These are phyloP conservation scores for Melanotaenia boesemani DNA, from an alignment of 2,797 vertebrate genomes.

Conservation along the genomic window DNA sequence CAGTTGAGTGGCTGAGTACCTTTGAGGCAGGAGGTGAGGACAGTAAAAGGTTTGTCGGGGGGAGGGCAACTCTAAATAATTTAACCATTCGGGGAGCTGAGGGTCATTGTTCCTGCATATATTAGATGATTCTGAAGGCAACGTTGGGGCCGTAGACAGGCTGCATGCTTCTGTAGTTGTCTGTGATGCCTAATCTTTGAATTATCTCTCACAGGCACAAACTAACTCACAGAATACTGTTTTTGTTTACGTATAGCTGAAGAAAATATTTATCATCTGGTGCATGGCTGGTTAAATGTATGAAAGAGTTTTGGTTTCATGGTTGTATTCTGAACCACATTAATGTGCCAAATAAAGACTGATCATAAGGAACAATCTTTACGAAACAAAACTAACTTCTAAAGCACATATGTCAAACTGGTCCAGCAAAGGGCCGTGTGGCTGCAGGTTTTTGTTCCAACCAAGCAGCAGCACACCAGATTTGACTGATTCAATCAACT, in stretches of 20 bases:
- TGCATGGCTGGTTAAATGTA: neutral
- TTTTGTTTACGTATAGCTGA: neutral
- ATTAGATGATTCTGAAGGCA: slow-evolving; percentile 41
- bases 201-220: slow-evolving; percentile 14
- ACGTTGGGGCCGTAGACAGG: slow-evolving; percentile 12
- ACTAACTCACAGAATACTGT: slow-evolving; percentile 1
- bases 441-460: too few species aligned
- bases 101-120: slow-evolving; percentile 71
- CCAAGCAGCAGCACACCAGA: too few species aligned
- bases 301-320: neutral
- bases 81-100: slow-evolving; percentile 58
- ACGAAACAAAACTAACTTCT: slow-evolving; percentile 6
- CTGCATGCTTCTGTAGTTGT: slow-evolving; percentile 22
- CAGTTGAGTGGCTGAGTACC: slow-evolving; percentile 58
- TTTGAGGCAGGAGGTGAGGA: slow-evolving; percentile 64
- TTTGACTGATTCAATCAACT: too few species aligned
- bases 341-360: neutral
- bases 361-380: slow-evolving; percentile 8
- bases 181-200: slow-evolving; percentile 9
- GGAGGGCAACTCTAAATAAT: slow-evolving; percentile 73
- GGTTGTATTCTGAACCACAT: neutral
- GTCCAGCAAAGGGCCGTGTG: too few species aligned
- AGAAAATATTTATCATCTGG: neutral
- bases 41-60: slow-evolving; percentile 68
- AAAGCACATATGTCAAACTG: too few species aligned